Base-by-base conservation (phyloP, 2,888 invertebrate species). In the Petrophora chlorosata region DNA sequence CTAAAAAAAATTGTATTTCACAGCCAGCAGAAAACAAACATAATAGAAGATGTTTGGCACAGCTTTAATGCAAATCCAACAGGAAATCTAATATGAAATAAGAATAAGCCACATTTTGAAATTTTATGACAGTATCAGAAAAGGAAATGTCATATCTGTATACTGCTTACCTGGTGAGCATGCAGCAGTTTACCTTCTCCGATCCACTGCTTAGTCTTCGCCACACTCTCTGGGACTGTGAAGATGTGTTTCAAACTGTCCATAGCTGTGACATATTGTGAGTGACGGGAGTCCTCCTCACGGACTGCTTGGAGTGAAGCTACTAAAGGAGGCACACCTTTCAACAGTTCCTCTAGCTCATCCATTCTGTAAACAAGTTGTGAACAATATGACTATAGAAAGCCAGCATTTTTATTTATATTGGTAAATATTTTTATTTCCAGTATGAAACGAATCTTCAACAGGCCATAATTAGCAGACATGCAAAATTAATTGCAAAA, bases 231-330 rank as follows among this genome's bases (percentile, higher is more conserved):
- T 5, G 98, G 98, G 0, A 99, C 98, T 30, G 98, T 98, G 71
- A 99, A 99, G 56, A 99, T 98, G 73, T 99, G 98, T 78, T 98
- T 99, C 16, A 99, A 90, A 76, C 99, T 99, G 75, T 99, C 99
- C 92, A 97, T 98, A 0, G 99, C 99, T 0, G 99, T 98, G 1
- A 98, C 98, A 83, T 98, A 98, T 76, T 98, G 99, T 0, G 98
- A 98, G 82, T 99, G 98, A 12, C 95, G 93, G 62, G 96, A 95
- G 76, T 98, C 98, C 81, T 99, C 99, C 59, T 97, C 96, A 15
- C 97, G 92, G 0, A 99, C 96, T 30, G 95, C 94, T 73, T 95
- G 95, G 17, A 99, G 86, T 26, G 95, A 95, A 19, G 94, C 93
- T 49, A 95, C 95, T 3, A 99, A 89, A 4, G 94, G 94, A 0